Conservation (phyloP, 2,113 vertebrate species). For the Nycticorax nycticorax region DNA sequence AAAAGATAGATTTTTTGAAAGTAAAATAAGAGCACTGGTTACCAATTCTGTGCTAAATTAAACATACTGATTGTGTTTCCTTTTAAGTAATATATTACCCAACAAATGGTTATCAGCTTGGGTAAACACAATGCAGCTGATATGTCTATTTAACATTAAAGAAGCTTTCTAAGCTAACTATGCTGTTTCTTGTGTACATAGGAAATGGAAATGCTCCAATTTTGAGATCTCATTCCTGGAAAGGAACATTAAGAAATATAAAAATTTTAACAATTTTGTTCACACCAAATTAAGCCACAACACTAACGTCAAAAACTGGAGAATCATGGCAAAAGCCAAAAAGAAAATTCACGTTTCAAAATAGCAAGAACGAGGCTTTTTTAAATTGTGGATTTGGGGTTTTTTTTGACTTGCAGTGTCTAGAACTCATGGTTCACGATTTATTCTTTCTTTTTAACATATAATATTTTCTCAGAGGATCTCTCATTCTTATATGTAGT, state of each 20-base stretch:
- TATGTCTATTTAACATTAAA: slow-evolving; percentile 18
- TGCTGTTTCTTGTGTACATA: neutral
- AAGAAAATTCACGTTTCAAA: neutral
- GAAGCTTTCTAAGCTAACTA: neutral
- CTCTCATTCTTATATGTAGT: neutral
- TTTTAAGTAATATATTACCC: neutral
- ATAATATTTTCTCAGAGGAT: neutral
- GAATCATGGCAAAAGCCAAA: neutral
- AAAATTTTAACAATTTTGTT: neutral
- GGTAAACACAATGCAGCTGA: neutral
- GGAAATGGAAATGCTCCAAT: slow-evolving; percentile 1
- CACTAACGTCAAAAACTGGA: neutral
- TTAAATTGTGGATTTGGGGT: neutral
- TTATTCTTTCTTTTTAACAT: neutral
- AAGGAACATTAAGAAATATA: neutral
- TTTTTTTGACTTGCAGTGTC: neutral
- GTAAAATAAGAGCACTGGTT: neutral
- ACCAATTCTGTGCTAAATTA: neutral
- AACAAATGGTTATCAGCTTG: slow-evolving; percentile 12
- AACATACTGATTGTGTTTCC: neutral
- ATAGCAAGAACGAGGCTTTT: neutral
- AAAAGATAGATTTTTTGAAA: neutral
- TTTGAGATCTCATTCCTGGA: neutral
- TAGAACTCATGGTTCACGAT: neutral
- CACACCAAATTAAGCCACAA: neutral